Evolutionary conservation across 2,797 vertebrate species (phyloP), one percentile per base, ranked within the genome.

Genomic region (Chelonia mydas): DNA sequence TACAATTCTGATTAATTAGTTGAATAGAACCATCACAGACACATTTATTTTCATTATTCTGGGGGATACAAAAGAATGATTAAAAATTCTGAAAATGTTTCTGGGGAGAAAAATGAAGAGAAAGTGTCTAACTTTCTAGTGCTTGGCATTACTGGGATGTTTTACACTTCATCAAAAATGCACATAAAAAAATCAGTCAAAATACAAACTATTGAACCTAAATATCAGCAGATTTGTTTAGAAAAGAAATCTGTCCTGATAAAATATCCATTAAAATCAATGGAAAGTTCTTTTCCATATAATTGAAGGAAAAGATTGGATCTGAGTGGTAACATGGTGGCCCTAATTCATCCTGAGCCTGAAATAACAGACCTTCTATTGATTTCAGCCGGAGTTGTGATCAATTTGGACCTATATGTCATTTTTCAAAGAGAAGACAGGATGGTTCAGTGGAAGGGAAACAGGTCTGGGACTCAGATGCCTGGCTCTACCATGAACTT

Each of bases 1-100:
- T 19, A 57, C 41, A 79, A 68, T 90, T 95, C 47, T 92, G 76
- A 41, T 91, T 84, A 53, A 28, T 27, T 84, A 68, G 88, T 28
- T 84, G 33, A 86, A 53, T 2, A 90, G 57, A 93, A 68, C 72
- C 10, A 95, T 41, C 25, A 28, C n/a, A 72, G 28, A 51, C 23
- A 68, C 90, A 23, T 78, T 83, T 88, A 65, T 47, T 89, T 88
- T 93, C 82, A 85, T 92, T 92, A 72, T 72, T 15, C 72, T 86
- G 21, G n/a, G n/a, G n/a, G 37, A 37, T 81, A 78, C 2, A 79
- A 5, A 55, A 88, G 13, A 53, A 25, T 72, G 9, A 54, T 84
- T 94, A 90, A 95, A 91, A 94, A 90, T 80, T 49, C 47, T 92
- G 17, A 17, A 85, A 90, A 92, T 13, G 3, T 57, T 88, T 28